phyloP scores from a whole-genome alignment of 2,797 vertebrate genomes.

The Scarus forsteni region DNA sequence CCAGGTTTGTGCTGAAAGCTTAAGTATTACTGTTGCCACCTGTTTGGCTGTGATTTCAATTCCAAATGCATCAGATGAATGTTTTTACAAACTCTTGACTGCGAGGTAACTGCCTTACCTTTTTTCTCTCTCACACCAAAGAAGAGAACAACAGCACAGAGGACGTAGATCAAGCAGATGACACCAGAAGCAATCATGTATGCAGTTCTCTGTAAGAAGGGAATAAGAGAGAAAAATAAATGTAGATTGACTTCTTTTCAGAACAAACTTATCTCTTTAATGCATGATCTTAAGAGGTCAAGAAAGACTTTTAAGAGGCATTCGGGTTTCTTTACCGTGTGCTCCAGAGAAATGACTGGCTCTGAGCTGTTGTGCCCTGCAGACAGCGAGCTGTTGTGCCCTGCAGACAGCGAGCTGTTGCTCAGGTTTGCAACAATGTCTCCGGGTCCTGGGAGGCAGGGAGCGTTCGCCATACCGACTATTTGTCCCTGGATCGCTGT shows the following conservation, averaged over 20 bases:
- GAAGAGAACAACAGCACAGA: conserved; percentile 90
- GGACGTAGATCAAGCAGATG: conserved; percentile 90
- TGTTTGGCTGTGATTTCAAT: too few relatives aligned
- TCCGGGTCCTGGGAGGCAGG: conserved; percentile 79
- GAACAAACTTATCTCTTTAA: too few relatives aligned
- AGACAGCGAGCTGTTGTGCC: conserved; percentile 23
- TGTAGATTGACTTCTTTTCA: too few relatives aligned
- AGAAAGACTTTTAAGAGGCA: too few relatives aligned
- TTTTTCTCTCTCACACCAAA: conserved; percentile 90
- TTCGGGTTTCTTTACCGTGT: conserved; percentile 80
- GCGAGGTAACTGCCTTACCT: conserved; percentile 79
- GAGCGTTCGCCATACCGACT: conserved; percentile 88
- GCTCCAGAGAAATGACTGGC: conserved; percentile 78
- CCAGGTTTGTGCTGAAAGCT: too few relatives aligned
- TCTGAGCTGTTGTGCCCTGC: conserved; percentile 77
- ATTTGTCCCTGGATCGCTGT: conserved; percentile 98
- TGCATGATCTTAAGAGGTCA: too few relatives aligned
- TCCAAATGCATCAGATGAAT: too few relatives aligned
- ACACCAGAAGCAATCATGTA: conserved; percentile 94
- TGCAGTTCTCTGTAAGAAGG: conserved; percentile 84
- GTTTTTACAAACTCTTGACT: neutral
- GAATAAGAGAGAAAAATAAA: neutral
- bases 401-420: conserved; percentile 22
- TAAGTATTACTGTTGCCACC: too few relatives aligned
- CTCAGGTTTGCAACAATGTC: neutral